Conservation (phyloP, 2,888 invertebrate genomes). For the Phyllotreta cruciferae region DNA sequence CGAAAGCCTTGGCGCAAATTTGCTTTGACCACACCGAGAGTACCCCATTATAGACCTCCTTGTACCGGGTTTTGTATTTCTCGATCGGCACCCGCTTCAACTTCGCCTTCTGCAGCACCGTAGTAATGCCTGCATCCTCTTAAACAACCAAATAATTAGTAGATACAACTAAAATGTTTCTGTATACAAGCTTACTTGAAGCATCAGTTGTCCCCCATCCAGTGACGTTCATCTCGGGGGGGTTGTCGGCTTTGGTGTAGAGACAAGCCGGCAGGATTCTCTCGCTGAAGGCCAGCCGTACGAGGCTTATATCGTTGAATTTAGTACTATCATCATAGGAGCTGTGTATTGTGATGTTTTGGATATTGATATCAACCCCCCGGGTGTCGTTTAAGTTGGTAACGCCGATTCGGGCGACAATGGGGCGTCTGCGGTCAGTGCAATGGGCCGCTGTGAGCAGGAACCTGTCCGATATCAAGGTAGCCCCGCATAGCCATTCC, state of each 20-base stretch:
- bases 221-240: slow-evolving; percentile 52
- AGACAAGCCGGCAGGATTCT: slow-evolving; percentile 62
- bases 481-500: slow-evolving; percentile 63
- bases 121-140: too few species aligned
- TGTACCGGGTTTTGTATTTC: too few species aligned
- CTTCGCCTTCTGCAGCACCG: too few species aligned
- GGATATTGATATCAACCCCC: slow-evolving; percentile 49
- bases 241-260: slow-evolving; percentile 52
- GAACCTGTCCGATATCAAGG: slow-evolving; percentile 63
- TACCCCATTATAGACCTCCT: too few species aligned
- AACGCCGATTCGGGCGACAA: slow-evolving; percentile 47
- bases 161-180: too few species aligned
- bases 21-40: too few species aligned
- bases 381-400: slow-evolving; percentile 39
- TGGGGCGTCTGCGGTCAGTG: slow-evolving; percentile 44
- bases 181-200: too few species aligned
- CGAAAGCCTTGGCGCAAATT: too few species aligned
- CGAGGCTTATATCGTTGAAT: slow-evolving; percentile 59
- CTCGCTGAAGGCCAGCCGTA: slow-evolving; percentile 53
- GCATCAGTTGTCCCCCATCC: slow-evolving; percentile 65
- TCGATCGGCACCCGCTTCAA: too few species aligned
- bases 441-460: slow-evolving; percentile 70
- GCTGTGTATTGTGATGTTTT: slow-evolving; percentile 52
- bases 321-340: slow-evolving; percentile 54
- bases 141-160: too few species aligned